Base-by-base conservation (phyloP, 2,888 invertebrate genomes). In the Cataglyphis cursor region DNA sequence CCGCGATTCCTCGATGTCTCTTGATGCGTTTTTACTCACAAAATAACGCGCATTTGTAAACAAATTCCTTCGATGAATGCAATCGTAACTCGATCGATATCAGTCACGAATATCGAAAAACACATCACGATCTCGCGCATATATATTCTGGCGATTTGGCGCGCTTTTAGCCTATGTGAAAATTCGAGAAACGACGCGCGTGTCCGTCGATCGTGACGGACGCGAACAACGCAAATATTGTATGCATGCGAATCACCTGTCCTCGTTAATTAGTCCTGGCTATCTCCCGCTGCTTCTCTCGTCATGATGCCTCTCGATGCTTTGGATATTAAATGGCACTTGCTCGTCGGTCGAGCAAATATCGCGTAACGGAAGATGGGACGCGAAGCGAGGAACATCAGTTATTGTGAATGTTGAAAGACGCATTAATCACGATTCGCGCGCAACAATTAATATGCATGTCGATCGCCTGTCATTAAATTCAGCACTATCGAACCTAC, bases 41-140 rank as follows among this genome's bases (percentile, higher is more conserved):
- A 73, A 10, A 73, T 31, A 24, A 24, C 44, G 44, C 28, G 12
- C 21, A 48, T 48, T 62, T 38, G 75, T 68, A 68, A 75, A 51
- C 70, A 24, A 68, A 54, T 54, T 68, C 70, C n/a, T 51, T n/a
- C 31, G 8, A 64, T 24, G 24, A 24, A 38, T 38, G 2, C 10
- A 9, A 38, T 38, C 15, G 18, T 54, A 21, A 57, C 54, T 21
- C 38, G 41, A 74, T 65, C 31, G 65, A 65, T 74, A 61, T 61
- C 51, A n/a, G 51, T 76, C 75, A 68, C 51, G 28, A 18, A 68
- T 51, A 68, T 76, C 75, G 51, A 68, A 68, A 68, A 66, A 75
- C 66, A 51, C 48, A 54, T 75, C 64, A 15, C 48, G 21, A 35
- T 28, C 12, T 15, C 31, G 15, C 31, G 18, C 1, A 44, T 21